A percentile compares a stretch with the other conserved stretches of the same genome.
These are phyloP conservation scores for Lepetodrilus schrolli DNA, from an alignment of 2,888 invertebrate species.

Conservation along the genomic window DNA sequence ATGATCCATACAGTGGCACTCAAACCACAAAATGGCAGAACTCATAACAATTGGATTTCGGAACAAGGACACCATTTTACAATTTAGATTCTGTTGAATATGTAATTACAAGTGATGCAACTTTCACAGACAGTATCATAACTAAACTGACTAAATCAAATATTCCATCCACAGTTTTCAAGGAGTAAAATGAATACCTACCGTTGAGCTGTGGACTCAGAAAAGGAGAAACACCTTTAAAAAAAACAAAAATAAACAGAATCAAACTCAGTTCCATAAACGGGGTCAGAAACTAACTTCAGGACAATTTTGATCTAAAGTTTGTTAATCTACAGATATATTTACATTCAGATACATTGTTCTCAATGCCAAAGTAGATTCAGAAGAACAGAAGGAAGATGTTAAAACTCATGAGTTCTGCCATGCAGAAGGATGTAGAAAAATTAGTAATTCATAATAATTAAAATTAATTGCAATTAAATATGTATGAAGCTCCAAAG, in stretches of 20 bases:
- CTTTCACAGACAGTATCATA: constrained; percentile 9
- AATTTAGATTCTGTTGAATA: neutral
- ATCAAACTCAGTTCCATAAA: constrained; percentile 8
- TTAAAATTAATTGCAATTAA: neutral
- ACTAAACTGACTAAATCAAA: neutral
- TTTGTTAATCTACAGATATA: neutral
- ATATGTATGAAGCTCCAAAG: neutral
- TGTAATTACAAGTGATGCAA: neutral
- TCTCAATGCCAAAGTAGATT: neutral
- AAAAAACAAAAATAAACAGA: constrained; percentile 43
- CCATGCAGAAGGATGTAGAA: neutral
- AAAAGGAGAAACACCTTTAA: constrained; percentile 56
- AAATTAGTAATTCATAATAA: neutral
- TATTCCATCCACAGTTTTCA: constrained; percentile 1
- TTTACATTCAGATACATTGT: neutral
- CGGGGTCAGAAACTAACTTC: neutral
- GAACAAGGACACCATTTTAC: neutral
- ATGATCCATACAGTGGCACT: neutral
- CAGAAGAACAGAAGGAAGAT: neutral
- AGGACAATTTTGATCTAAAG: neutral
- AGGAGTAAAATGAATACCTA: constrained; percentile 39
- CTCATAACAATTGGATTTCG: neutral
- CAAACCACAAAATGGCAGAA: constrained; percentile 19
- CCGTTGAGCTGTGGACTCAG: constrained; percentile 57
- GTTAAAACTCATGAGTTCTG: constrained; percentile 10